These are phyloP conservation scores for Tetragnatha montana DNA, from an alignment of 2,888 invertebrate genomes.

Conservation along the genomic window DNA sequence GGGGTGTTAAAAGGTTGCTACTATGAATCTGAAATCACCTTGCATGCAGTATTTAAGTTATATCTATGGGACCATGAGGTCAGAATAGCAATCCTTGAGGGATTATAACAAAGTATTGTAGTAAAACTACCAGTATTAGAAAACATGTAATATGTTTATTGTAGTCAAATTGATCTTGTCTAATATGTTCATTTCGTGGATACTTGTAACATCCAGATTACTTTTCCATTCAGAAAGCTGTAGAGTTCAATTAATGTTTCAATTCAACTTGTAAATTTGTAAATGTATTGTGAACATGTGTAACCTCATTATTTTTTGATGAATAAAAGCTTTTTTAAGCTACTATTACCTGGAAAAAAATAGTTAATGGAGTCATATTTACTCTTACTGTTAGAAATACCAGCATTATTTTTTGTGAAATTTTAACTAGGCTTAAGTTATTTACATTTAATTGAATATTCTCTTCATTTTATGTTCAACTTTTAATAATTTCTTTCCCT, in stretches of 20 bases:
- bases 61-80: slow-evolving; percentile 33
- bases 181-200: slow-evolving; percentile 6
- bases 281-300: slow-evolving; percentile 64
- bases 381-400: too few relatives aligned
- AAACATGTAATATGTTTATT: slow-evolving; percentile 13
- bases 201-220: background rate
- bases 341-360: background rate
- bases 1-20: too few relatives aligned
- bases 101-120: slow-evolving; percentile 48
- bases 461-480: too few relatives aligned
- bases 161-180: background rate
- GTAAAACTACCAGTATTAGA: slow-evolving; percentile 29
- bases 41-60: background rate
- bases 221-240: slow-evolving; percentile 31
- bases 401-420: too few relatives aligned
- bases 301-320: slow-evolving; percentile 67
- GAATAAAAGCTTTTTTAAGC: slow-evolving; percentile 67
- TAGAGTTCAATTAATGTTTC: slow-evolving; percentile 44
- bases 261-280: slow-evolving; percentile 64
- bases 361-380: too few relatives aligned
- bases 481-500: too few relatives aligned
- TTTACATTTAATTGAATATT: too few relatives aligned
- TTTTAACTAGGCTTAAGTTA: too few relatives aligned
- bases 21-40: background rate
- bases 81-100: slow-evolving; percentile 30